A percentile compares a stretch with the other conserved stretches of the same genome.
These are phyloP conservation scores for Apteryx mantelli DNA, from an alignment of 2,113 vertebrate genomes.

Conservation along the genomic window DNA sequence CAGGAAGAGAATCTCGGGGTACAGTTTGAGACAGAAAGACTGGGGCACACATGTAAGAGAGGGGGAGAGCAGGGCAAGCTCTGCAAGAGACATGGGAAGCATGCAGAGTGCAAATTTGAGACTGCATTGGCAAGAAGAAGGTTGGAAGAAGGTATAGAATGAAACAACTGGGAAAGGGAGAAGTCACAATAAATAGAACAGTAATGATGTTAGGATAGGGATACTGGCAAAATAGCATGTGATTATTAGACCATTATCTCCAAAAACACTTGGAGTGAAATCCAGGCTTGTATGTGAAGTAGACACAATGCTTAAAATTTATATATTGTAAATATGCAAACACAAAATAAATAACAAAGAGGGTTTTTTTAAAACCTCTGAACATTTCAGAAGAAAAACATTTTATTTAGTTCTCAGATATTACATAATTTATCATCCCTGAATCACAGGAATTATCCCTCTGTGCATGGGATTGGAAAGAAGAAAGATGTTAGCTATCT, in stretches of 20 bases:
- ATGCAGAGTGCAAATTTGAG: neutral
- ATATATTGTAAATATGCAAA: neutral
- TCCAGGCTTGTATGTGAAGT: neutral
- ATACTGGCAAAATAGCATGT: neutral
- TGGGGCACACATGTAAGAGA: neutral
- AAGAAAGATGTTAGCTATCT: neutral
- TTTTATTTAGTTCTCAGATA: neutral
- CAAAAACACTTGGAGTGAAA: neutral
- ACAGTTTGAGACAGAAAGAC: neutral
- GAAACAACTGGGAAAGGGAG: neutral
- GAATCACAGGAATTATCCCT: neutral
- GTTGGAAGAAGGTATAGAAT: neutral
- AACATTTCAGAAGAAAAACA: neutral
- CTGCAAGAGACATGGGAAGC: neutral
- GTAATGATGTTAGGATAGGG: neutral
- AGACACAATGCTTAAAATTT: neutral
- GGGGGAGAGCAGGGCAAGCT: neutral
- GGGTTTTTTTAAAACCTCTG: neutral
- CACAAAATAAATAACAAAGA: neutral
- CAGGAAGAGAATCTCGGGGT: rapidly evolving
- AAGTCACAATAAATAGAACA: neutral
- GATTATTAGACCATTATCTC: neutral
- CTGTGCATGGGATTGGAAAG: neutral
- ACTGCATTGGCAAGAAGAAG: neutral
- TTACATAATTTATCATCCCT: neutral